Base-by-base conservation (phyloP, 2,113 vertebrate species). In the Melospiza melodia region DNA sequence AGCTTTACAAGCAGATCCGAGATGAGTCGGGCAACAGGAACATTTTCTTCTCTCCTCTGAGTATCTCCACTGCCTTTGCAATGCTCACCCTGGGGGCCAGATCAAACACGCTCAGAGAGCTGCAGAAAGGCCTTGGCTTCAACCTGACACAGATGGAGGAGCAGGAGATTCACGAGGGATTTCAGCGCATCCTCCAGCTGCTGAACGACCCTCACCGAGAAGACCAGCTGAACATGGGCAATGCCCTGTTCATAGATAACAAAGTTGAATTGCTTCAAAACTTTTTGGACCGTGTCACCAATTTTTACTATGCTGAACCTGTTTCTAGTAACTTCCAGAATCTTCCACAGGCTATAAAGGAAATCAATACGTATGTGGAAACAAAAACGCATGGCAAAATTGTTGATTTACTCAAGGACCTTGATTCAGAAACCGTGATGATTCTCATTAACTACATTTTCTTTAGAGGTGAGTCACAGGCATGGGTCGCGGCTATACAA, bases 21-120 rank as follows among this genome's bases (percentile, higher is more conserved):
- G 66, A 96, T 33, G 84, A 84, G 1, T 7, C 0, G 3, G 46
- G 43, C 8, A 1, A 58, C 23, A 23, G 49, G 55, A 99, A 99
- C 74, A 95, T 99, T 96, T 98, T 99, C 96, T 98, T 98, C 73
- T 99, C 99, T 1, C 99, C 99, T 2, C 25, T 99, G 85, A 98
- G 99, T 79, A 98, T 99, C 76, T 97, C 98, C 66, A 95, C 94
- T 0, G 98, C 97, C 71, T 98, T 99, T 92, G 94, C 98, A 87
- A 97, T 99, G 98, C 81, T 99, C 15, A 94, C 96, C 3, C 77
- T 98, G 12, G 99, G 99, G 1, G 98, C 99, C 48, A 95, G 96
- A 24, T 97, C 97, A 37, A 87, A 97, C 28, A 99, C 98, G 0
- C 98, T 97, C 68, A 87, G 65, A 0, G 98, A 99, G 97, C 94